Conservation (phyloP, 2,888 invertebrate genomes). For the Drosophila subsilvestris region DNA sequence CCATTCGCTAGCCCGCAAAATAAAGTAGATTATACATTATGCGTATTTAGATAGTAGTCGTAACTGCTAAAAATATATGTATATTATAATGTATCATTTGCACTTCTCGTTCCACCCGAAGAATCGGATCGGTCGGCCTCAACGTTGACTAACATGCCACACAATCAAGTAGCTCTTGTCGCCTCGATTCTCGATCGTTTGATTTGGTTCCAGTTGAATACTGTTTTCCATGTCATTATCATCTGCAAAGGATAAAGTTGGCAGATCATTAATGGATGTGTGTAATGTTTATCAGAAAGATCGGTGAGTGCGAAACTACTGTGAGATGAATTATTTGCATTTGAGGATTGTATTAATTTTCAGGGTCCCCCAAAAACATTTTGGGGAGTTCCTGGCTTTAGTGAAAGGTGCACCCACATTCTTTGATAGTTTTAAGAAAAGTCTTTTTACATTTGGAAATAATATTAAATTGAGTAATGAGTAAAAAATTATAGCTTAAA, state of each 20-base stretch:
- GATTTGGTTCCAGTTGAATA: conserved; percentile 88
- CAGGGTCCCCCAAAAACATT: conserved; percentile 17
- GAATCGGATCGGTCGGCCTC: conserved; percentile 51
- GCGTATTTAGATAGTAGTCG: conserved; percentile 13
- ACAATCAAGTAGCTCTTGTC: conserved; percentile 95
- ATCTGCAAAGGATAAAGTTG: conserved; percentile 85
- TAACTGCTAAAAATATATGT: conserved; percentile 39
- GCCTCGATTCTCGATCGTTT: conserved; percentile 85
- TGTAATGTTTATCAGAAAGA: neutral
- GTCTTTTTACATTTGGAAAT: conserved; percentile 7
- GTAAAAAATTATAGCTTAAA: neutral
- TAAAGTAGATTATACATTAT: conserved; percentile 22
- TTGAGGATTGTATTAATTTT: conserved; percentile 1
- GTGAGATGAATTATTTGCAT: conserved; percentile 6
- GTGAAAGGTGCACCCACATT: conserved; percentile 14
- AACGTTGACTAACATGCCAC: conserved; percentile 91
- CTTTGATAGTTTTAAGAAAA: conserved; percentile 19
- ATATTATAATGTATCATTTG: conserved; percentile 20
- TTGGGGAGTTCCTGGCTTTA: conserved; percentile 15
- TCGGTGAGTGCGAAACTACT: conserved; percentile 22
- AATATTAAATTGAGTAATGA: neutral
- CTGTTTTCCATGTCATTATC: conserved; percentile 93
- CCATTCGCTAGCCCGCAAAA: conserved; percentile 40
- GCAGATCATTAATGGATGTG: conserved; percentile 3
- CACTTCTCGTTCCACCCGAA: conserved; percentile 25